A percentile compares a stretch with the other conserved stretches of the same genome.
phyloP scores from a whole-genome alignment of 2,113 vertebrate genomes.

The Capricornis sumatraensis region DNA sequence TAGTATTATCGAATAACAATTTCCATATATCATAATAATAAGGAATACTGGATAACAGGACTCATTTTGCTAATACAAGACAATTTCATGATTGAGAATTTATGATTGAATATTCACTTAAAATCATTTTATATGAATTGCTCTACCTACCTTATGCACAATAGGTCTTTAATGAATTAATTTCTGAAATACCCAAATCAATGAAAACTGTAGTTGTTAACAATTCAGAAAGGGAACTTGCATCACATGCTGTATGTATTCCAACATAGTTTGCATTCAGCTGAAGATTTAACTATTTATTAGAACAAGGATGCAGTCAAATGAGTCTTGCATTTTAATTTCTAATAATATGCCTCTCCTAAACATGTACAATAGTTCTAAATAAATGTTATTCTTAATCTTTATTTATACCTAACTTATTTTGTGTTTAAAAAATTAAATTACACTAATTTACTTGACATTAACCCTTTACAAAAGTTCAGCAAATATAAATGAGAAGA shows the following conservation, averaged over 20 bases:
- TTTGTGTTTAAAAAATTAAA: slow-evolving; percentile 12
- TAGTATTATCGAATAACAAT: not conserved
- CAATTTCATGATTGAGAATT: not conserved
- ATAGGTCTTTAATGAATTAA: slow-evolving; percentile 10
- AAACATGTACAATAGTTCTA: not conserved
- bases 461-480: not conserved
- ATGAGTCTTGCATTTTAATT: not conserved
- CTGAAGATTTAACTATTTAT: not conserved
- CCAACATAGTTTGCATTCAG: not conserved
- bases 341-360: not conserved
- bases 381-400: not conserved
- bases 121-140: slow-evolving; percentile 11
- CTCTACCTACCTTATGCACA: not conserved
- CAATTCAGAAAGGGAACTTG: not conserved
- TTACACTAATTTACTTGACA: not conserved
- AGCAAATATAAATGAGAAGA: not conserved
- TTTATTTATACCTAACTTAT: not conserved
- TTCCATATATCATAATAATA: not conserved
- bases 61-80: not conserved
- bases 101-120: not conserved
- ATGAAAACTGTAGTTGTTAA: not conserved
- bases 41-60: not conserved
- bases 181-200: not conserved
- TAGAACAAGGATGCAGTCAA: not conserved
- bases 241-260: not conserved